Percentiles rank a stretch among this genome's conserved stretches.
These are phyloP conservation scores for Autographa gamma DNA, from an alignment of 2,888 invertebrate genomes.

Conservation along the genomic window DNA sequence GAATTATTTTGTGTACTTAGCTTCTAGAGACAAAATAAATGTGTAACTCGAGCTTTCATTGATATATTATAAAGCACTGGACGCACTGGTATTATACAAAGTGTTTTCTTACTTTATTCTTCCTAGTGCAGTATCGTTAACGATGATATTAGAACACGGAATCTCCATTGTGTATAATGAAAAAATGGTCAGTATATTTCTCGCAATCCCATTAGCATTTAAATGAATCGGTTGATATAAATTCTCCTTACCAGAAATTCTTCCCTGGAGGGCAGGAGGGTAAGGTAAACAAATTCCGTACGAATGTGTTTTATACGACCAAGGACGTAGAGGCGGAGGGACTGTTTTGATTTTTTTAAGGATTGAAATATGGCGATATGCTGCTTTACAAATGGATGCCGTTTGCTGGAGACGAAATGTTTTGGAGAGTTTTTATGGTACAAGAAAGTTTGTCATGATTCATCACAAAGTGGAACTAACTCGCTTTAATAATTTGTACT, in stretches of 20 bases:
- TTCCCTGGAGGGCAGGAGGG: background rate
- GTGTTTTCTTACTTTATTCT: too few species aligned
- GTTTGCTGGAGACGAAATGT: constrained; percentile 3
- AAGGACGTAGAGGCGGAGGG: constrained; percentile 4
- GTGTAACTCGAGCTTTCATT: too few species aligned
- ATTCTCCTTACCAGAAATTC: constrained; percentile 19
- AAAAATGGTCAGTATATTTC: constrained; percentile 24
- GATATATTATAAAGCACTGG: too few species aligned
- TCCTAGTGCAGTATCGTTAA: background rate
- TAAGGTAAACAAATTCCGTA: constrained; percentile 24
- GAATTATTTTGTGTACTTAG: too few species aligned
- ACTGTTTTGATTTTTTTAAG: constrained; percentile 25
- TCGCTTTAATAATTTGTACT: too few species aligned
- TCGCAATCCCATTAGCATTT: constrained; percentile 28
- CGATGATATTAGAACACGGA: background rate
- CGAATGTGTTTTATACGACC: constrained; percentile 22
- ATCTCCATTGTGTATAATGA: constrained; percentile 7
- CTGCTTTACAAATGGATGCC: constrained; percentile 22
- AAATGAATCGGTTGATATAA: constrained; percentile 34
- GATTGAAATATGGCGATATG: constrained; percentile 24
- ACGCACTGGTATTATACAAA: too few species aligned
- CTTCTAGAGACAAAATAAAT: too few species aligned
- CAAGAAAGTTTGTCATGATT: background rate
- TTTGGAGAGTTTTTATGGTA: constrained; percentile 7
- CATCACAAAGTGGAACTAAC: background rate